Evolutionary conservation across 1,140 invertebrate species (phyloP), one percentile per base, ranked within the genome.

Genomic region (Trichonephila inaurata): DNA sequence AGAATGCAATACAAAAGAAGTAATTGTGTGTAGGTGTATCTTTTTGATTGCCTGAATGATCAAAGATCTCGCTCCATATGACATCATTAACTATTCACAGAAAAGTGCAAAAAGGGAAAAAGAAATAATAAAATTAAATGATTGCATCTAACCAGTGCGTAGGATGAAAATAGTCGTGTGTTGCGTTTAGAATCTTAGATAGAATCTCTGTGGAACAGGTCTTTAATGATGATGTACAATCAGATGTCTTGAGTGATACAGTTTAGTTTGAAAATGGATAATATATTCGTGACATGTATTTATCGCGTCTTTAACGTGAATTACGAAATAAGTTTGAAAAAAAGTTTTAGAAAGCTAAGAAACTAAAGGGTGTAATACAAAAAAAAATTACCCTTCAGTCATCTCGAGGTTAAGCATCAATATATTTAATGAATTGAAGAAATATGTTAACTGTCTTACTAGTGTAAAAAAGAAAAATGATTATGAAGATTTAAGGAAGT

Each of bases 41-140:
- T 18, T 40, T 77, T 77, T 24, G 33, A 14, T 77, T 77, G 24
- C 72, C 33, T 40, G 33, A 77, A 77, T 33, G 62, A 21, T 64
- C 19, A 6, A 19, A 21, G 16, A 1, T 64, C 18, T 64, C 5
- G 19, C 6, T 19, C 62, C 51, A 51, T 69, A 18, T 40, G 72
- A 77, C 72, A 77, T 33, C 69, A 77, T 77, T 77, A 40, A 77
- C 72, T 77, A 77, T 77, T 77, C 72, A 77, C 72, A 77, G 72
- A 77, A 33, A 16, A 77, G 28, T 33, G 33, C 72, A 77, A 77
- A 77, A 77, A 28, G 16, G 28, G 72, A 19, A 77, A 21, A 77
- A 72, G 10, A 33, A 72, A 77, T 77, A 40, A 77, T 33, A 77
- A 77, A 77, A 77, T 77, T 77, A 77, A 6, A 40, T 77, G 72